Evolutionary conservation across 2,888 invertebrate species (phyloP).

Genomic region (Cremastobaeus sp.): DNA sequence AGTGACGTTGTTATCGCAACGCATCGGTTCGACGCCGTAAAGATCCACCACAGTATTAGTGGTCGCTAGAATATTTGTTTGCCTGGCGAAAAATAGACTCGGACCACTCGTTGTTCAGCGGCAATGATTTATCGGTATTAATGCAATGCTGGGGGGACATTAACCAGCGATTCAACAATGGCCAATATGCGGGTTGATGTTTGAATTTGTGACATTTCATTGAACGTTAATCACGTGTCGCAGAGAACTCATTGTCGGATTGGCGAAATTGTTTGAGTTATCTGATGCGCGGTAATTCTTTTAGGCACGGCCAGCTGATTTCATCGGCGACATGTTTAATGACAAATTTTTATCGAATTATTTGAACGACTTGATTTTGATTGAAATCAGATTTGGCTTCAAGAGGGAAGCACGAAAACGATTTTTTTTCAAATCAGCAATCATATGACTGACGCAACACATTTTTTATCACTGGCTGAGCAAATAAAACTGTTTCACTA

Average conservation of each 20-base stretch:
- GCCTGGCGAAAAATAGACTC: constrained; percentile 34
- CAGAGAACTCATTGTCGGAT: no score
- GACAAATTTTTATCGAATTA: background rate
- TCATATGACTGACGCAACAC: no score
- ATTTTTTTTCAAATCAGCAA: no score
- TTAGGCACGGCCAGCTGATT: constrained; percentile 2
- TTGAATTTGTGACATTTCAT: constrained; percentile 20
- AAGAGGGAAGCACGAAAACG: no score
- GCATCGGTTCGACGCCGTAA: constrained; percentile 41
- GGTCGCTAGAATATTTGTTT: constrained; percentile 40
- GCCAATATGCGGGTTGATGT: constrained; percentile 18
- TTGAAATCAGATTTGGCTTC: no score
- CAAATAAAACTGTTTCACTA: no score
- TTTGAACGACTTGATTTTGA: background rate
- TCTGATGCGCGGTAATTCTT: constrained; percentile 19
- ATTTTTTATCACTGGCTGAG: no score
- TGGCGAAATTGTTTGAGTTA: constrained; percentile 25
- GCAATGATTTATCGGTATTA: constrained; percentile 45
- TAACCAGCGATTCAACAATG: constrained; percentile 15
- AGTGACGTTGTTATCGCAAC: constrained; percentile 56
- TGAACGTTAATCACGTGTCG: constrained; percentile 19
- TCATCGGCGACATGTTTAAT: constrained; percentile 11
- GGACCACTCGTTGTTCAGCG: constrained; percentile 15
- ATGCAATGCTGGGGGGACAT: constrained; percentile 18
- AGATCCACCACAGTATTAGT: constrained; percentile 47